Base-by-base conservation (phyloP, 37 sponge, comb jelly and placozoan species). In the Oscarella lobularis region DNA sequence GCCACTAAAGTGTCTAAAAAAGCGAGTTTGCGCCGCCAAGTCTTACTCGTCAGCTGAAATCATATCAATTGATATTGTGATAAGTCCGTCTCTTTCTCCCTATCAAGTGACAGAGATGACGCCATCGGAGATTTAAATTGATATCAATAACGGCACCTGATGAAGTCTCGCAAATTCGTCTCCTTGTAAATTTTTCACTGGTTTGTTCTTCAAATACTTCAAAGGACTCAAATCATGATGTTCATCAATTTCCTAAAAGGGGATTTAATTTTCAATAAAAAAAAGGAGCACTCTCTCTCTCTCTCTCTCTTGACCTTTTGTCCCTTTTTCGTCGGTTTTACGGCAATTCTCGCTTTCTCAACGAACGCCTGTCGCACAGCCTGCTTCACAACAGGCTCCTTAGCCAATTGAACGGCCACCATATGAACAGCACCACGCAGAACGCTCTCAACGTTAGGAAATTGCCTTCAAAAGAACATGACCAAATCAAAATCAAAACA, bases 121-220 rank as follows among this genome's bases (percentile, higher is more conserved):
- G n/a, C n/a, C n/a, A n/a, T n/a, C n/a, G n/a, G n/a, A n/a, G n/a
- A n/a, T n/a, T n/a, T n/a, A n/a, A n/a, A n/a, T n/a, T n/a, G n/a
- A n/a, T n/a, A n/a, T n/a, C n/a, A n/a, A n/a, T n/a, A n/a, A n/a
- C n/a, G n/a, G n/a, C n/a, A 68, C 71, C 40, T 89, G 88, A 48
- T 66, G 66, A 27, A 96, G 77, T 74, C 72, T 75, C 72, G 92
- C 86, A 74, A 89, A 96, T 74, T 96, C 86, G 39, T 92, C 97
- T 3, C 87, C 90, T 38, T 74, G 89, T 30, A 96, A 79, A 39
- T 87, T 89, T 31, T 76, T 71, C 36, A 96, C 80, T 1, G 97
- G 97, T 35, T 96, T 96, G 76, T 92, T 89, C 41, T 82, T 80
- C 6, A 96, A 37, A 68, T 89, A 96, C 82, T 92, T 92, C 78